Base-by-base conservation (phyloP, 1,140 invertebrate genomes). In the Zaprionus vittiger region DNA sequence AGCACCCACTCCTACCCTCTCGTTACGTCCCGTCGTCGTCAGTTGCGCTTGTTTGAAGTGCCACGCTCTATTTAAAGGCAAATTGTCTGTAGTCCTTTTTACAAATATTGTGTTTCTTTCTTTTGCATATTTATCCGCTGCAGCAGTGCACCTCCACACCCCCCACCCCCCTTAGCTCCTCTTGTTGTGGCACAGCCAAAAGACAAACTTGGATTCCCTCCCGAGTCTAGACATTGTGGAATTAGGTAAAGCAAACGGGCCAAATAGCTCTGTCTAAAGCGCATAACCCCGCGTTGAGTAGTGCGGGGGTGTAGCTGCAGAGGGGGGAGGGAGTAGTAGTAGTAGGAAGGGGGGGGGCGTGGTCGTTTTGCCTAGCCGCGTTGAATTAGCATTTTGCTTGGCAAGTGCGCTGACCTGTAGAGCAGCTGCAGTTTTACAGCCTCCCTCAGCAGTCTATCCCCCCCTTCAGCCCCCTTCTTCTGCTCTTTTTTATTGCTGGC, bases 51-150 rank as follows among this genome's bases (percentile, higher is more conserved):
- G 84, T 89, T 89, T 89, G 84, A 89, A 89, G 85, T 90, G 86
- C 86, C 85, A 90, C 86, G 85, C 85, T 90, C 85, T 90, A 90
- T 90, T 90, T 90, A 90, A 90, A 91, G 79, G 85, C 85, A 90
- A 90, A 90, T 90, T 90, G 85, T 90, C 85, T 90, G 85, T 90
- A 90, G 85, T 90, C 79, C 86, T 90, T 91, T 86, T 80, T 75
- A 80, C 81, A 90, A 89, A 89, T 89, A 89, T 89, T 89, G 81
- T 87, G 79, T 89, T 87, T 86, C 83, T 59, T 73, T 69, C 66
- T 54, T 56, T 80, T 90, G 81, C 85, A 89, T 89, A 81, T 89
- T 89, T 90, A 73, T 72, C 70, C 76, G 79, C 73, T 74, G 79
- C 72, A 62, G 34, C 59, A 17, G n/a, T 12, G 20, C 3, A 24